Percentiles rank a stretch among this genome's conserved stretches.
phyloP scores from a whole-genome alignment of 2,113 vertebrate species.

The Mus spicilegus region DNA sequence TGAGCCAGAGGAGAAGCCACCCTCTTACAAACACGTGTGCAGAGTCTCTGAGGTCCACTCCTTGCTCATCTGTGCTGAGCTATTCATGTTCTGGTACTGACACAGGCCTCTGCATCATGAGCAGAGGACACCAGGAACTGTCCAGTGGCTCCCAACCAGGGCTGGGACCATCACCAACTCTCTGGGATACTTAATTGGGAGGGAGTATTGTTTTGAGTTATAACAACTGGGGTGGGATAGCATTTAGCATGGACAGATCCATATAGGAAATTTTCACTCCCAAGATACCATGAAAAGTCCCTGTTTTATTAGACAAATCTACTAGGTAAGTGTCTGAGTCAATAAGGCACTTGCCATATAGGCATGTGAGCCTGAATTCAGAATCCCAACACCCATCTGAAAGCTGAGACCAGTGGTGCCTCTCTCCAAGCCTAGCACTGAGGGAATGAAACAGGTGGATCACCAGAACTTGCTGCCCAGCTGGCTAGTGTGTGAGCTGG shows the following conservation, averaged over 20 bases:
- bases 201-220: not conserved
- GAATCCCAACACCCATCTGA: not conserved
- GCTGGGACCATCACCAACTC: not conserved
- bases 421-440: too few relatives aligned
- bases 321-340: not conserved
- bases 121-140: not conserved
- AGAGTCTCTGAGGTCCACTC: not conserved
- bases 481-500: not conserved
- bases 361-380: not conserved
- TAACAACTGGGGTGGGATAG: not conserved
- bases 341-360: not conserved
- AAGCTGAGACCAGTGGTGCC: not conserved
- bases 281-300: not conserved
- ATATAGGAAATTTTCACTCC: not conserved
- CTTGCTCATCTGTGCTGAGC: not conserved
- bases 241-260: not conserved
- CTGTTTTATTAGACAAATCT: not conserved
- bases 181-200: not conserved
- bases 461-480: not conserved
- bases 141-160: not conserved
- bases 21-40: not conserved
- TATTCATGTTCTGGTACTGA: not conserved
- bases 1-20: not conserved
- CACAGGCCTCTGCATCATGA: not conserved
- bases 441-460: too few relatives aligned